These are phyloP conservation scores for Holcopasites calliopsidis DNA, from an alignment of 1,140 invertebrate genomes.

Conservation along the genomic window DNA sequence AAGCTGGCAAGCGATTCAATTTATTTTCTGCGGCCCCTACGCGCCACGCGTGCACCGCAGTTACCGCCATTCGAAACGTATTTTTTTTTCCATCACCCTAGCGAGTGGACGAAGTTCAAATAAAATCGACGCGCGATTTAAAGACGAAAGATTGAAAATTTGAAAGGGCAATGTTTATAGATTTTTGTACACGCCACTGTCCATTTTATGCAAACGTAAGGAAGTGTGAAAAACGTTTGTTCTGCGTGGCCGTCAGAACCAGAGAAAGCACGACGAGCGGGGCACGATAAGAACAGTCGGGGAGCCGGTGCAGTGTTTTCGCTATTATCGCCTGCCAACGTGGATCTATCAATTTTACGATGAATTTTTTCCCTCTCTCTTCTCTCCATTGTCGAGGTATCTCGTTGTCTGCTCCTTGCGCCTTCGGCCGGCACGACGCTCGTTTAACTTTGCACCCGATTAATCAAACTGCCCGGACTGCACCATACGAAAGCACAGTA, in stretches of 20 bases:
- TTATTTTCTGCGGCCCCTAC: conserved; percentile 68
- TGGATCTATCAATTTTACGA: conserved; percentile 71
- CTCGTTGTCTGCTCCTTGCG: conserved; percentile 38
- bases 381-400: conserved; percentile 44
- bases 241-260: conserved; percentile 32
- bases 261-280: conserved; percentile 12
- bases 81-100: neutral
- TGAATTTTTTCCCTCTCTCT: conserved; percentile 50
- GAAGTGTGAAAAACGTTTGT: neutral
- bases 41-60: conserved; percentile 26
- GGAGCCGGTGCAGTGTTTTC: conserved; percentile 59
- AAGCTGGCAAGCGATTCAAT: conserved; percentile 76
- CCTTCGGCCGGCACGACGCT: conserved; percentile 16
- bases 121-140: too few relatives aligned
- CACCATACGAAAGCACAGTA: neutral
- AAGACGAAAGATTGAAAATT: too few relatives aligned
- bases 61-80: conserved; percentile 31
- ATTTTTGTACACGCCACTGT: neutral
- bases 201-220: neutral
- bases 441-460: conserved; percentile 59
- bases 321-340: conserved; percentile 52
- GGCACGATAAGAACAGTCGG: conserved; percentile 38
- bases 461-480: conserved; percentile 51
- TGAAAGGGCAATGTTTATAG: too few relatives aligned
- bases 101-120: neutral